Conservation (phyloP, 2,888 invertebrate genomes). For the Schizaphis graminum region DNA sequence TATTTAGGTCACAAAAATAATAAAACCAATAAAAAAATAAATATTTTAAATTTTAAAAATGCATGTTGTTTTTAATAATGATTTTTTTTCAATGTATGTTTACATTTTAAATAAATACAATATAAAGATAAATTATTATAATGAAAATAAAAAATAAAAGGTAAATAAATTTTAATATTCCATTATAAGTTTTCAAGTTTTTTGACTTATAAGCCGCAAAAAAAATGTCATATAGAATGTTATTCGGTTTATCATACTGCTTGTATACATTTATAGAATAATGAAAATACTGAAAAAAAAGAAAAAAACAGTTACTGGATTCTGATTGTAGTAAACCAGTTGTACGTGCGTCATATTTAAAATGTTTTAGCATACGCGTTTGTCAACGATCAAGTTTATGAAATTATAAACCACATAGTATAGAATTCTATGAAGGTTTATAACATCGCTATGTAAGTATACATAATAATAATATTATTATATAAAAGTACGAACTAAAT, state of each 20-base stretch:
- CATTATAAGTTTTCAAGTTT: not conserved
- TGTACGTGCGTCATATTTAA: slow-evolving; percentile 19
- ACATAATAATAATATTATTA: not conserved
- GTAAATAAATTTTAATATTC: not conserved
- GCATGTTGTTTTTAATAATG: not conserved
- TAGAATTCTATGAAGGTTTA: not conserved
- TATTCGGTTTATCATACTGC: not conserved
- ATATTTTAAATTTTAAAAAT: not conserved
- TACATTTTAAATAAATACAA: not conserved
- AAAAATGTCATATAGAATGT: not conserved
- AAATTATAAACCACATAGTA: not conserved
- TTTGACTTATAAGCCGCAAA: not conserved
- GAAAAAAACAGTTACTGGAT: not conserved
- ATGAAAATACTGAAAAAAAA: not conserved
- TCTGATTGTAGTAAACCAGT: slow-evolving; percentile 27
- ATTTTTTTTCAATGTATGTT: not conserved
- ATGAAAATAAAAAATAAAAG: not conserved
- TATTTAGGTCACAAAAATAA: slow-evolving; percentile 7
- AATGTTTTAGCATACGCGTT: slow-evolving; percentile 20
- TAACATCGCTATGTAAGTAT: not conserved
- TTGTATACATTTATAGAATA: not conserved
- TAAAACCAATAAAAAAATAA: not conserved
- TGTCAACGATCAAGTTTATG: slow-evolving; percentile 18
- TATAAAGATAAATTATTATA: not conserved
- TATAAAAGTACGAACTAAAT: not conserved